Percentiles rank a stretch among this genome's conserved stretches.
Conservation (phyloP, 2,888 invertebrate genomes). For the Crepidodera aurea region DNA sequence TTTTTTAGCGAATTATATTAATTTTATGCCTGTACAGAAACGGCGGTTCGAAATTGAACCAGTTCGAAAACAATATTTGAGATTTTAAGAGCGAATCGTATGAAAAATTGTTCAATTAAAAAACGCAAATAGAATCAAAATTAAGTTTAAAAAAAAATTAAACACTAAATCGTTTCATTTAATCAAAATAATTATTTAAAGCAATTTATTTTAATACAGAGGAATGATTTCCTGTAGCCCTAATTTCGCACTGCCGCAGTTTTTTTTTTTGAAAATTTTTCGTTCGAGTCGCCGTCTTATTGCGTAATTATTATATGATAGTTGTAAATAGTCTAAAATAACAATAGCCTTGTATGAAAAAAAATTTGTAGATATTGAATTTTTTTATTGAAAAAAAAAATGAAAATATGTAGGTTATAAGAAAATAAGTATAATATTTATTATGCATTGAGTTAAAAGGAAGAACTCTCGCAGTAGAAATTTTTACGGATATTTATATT, state of each 20-base stretch:
- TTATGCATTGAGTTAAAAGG: conserved; percentile 44
- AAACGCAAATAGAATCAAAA: too few relatives aligned
- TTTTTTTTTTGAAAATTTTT: conserved; percentile 6
- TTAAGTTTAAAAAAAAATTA: too few relatives aligned
- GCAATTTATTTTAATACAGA: too few relatives aligned
- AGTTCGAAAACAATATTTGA: conserved; percentile 29
- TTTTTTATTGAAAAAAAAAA: conserved; percentile 52
- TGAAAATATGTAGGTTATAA: conserved; percentile 36
- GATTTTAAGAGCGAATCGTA: conserved; percentile 38
- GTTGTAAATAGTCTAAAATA: conserved; percentile 50
- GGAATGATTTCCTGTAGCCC: background rate
- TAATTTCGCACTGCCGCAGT: conserved; percentile 7
- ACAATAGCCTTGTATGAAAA: conserved; percentile 51
- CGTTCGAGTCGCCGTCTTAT: conserved; percentile 29
- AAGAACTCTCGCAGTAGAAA: conserved; percentile 39
- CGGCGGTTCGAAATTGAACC: conserved; percentile 22
- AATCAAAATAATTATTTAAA: too few relatives aligned
- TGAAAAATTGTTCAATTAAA: conserved; percentile 12
- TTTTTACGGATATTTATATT: conserved; percentile 32
- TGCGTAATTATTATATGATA: conserved; percentile 36
- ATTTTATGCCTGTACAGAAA: conserved; percentile 34
- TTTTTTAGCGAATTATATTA: conserved; percentile 5
- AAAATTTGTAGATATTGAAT: conserved; percentile 57
- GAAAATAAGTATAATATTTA: conserved; percentile 52
- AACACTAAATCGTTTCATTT: too few relatives aligned